Evolutionary conservation across 2,888 invertebrate genomes (phyloP), one percentile per base, ranked within the genome.

Genomic region (Diplolepis rosae): DNA sequence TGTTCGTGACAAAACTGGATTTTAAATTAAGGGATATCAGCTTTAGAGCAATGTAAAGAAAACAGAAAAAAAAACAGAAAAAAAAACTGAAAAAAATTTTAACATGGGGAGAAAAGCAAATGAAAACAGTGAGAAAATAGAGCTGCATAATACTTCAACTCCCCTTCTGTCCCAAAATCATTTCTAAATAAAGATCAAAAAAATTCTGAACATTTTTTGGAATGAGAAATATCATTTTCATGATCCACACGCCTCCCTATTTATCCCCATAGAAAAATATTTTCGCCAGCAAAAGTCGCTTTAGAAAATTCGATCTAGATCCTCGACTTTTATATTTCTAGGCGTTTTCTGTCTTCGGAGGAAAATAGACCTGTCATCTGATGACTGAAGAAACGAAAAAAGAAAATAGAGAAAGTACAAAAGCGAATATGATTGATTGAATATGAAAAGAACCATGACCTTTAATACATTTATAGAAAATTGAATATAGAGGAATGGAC

Each of bases 371-470:
- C 28, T 54, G 54, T 32, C 54, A 54, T 52, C 27, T 3, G 15
- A 28, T 15, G 28, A 7, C 7, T 52, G 15, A 28, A n/a, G 6
- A 28, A 52, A 15, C 15, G 9, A n/a, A n/a, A 51, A 28, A 3
- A 3, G 13, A 13, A 56, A 56, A 56, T 56, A 18, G 35, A 56
- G 7, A 30, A 54, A 56, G 35, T 39, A 61, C 24, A 61, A 61
- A 61, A 61, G 61, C 18, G 13, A 39, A 22, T 24, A 24, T 39
- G 35, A 22, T 39, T 61, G 61, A 61, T 61, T 35, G 61, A 32
- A 18, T 39, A 39, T 4, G 32, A 39, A 61, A 61, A 61, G 61
- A 7, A 61, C 24, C 61, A 61, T 61, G 56, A 39, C 56, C 56
- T 61, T 61, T 39, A 35, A 22, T 39, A n/a, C 35, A n/a, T 61